Evolutionary conservation across 1,140 invertebrate species (phyloP), one percentile per base, ranked within the genome.

Genomic region (Cataglyphis hispanica): DNA sequence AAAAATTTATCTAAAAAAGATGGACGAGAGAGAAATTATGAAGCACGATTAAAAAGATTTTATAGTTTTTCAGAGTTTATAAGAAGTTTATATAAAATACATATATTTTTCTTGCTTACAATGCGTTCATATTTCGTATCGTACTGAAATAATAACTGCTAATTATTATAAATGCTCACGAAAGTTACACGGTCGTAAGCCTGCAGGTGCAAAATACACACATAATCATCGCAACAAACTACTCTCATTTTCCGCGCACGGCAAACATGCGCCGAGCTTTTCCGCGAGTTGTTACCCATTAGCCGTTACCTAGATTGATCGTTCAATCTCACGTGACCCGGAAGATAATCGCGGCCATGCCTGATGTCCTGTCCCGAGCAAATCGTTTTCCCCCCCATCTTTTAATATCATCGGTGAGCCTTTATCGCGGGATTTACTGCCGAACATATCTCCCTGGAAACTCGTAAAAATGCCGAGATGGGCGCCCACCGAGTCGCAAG

Each of bases 361-460:
- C 64, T 67, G 76, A 67, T 31, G 46, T 80, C 4, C 8, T 37
- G 25, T 13, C 60, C 16, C n/a, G 11, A 61, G 25, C 67, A 27
- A 70, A 72, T 74, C 67, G 53, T 46, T 56, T 58, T 53, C 46
- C 8, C 46, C 8, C 37, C 53, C 25, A 60, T 58, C 53, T 83
- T 83, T 83, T 72, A 74, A 74, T 74, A 60, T 83, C 67, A 74
- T 83, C 78, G 67, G 53, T 19, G 40, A 37, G 25, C 53, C 56
- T 61, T 61, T 83, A 83, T 74, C 67, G 67, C 25, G 53, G 8
- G 56, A 83, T 83, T 83, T 83, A 83, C 67, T 60, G 40, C 53
- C 78, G 37, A 43, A 37, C 78, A 13, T 81, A 81, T 81, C 78
- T 74, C 78, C 37, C 53, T 46, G 67, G 78, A 40, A 46, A 74